These are phyloP conservation scores for Reinhardtius hippoglossoides DNA, from an alignment of 2,113 vertebrate genomes.

Conservation along the genomic window DNA sequence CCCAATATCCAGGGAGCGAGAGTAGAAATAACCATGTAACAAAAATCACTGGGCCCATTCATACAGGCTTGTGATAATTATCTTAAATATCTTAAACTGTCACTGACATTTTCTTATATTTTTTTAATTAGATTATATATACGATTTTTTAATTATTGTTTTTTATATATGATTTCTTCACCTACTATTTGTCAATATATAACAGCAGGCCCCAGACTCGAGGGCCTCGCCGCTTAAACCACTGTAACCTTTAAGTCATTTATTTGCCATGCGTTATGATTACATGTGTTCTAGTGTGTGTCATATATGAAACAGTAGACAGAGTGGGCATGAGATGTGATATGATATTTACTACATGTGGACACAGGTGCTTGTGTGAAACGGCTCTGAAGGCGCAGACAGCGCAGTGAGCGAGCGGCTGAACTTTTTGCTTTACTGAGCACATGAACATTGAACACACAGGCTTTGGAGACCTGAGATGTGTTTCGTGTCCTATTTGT, in stretches of 20 bases:
- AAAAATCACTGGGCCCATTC: background rate
- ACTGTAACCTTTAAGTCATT: background rate
- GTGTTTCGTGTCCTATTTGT: background rate
- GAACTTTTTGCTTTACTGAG: background rate
- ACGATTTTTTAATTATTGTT: background rate
- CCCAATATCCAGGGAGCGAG: background rate
- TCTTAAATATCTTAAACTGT: background rate
- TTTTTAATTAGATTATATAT: background rate
- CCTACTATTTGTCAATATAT: background rate
- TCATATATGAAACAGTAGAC: background rate
- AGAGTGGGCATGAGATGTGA: too few relatives aligned
- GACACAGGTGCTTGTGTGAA: conserved; percentile 33
- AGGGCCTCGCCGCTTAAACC: background rate
- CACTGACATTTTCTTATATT: background rate
- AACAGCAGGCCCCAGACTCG: background rate
- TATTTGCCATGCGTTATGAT: background rate
- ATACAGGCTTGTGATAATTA: background rate
- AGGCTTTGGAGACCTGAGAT: background rate
- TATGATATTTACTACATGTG: conserved; percentile 21
- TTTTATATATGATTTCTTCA: background rate
- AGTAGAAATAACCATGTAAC: background rate
- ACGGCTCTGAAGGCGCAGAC: background rate
- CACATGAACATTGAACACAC: background rate
- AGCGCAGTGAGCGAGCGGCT: background rate
- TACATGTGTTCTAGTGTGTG: background rate